Conservation (phyloP, 2,797 vertebrate genomes). For the Erethizon dorsatum region DNA sequence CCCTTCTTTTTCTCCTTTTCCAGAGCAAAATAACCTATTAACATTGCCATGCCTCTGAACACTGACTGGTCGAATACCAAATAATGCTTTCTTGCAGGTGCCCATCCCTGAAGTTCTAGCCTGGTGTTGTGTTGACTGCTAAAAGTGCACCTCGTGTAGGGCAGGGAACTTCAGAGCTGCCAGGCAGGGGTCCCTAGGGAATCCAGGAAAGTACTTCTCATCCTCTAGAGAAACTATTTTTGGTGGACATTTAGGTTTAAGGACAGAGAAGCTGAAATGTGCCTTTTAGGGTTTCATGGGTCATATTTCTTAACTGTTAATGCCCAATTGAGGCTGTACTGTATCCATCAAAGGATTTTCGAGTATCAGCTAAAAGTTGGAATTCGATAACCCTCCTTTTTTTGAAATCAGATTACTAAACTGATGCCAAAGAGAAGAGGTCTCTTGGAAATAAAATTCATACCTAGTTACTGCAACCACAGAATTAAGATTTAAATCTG, state of each 20-base stretch:
- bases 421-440: conserved; percentile 25
- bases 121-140: conserved; percentile 69
- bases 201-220: conserved; percentile 25
- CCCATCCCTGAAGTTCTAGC: conserved; percentile 63
- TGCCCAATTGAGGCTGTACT: neutral
- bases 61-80: conserved; percentile 71
- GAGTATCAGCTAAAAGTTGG: conserved; percentile 41
- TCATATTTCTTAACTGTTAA: conserved; percentile 60
- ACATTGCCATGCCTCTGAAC: conserved; percentile 79
- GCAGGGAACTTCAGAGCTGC: conserved; percentile 59
- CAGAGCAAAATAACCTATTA: conserved; percentile 81
- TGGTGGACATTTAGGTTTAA: conserved; percentile 42
- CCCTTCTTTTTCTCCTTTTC: conserved; percentile 67
- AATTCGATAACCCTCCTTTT: conserved; percentile 59
- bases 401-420: conserved; percentile 34
- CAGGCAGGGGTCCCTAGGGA: conserved; percentile 40
- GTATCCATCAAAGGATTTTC: conserved; percentile 53
- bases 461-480: conserved; percentile 38
- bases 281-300: neutral
- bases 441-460: conserved; percentile 68
- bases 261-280: conserved; percentile 48
- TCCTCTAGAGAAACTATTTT: conserved; percentile 70
- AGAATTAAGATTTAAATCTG: conserved; percentile 72
- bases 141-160: conserved; percentile 32
- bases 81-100: conserved; percentile 76